Evolutionary conservation across 2,888 invertebrate genomes (phyloP), one percentile per base, ranked within the genome.

Genomic region (Brachyopa scutellaris): DNA sequence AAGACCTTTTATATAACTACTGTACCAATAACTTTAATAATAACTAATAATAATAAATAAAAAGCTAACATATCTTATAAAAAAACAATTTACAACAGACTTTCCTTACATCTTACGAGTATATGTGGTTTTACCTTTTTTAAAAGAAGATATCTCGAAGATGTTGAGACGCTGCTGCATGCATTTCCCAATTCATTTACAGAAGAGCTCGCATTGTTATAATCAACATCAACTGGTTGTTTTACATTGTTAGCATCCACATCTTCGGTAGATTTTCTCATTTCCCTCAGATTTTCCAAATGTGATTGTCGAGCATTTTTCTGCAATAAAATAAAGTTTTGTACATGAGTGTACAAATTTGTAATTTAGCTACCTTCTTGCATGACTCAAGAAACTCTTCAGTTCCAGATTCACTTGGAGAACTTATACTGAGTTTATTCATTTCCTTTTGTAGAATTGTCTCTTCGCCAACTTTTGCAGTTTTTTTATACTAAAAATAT

Each of bases 301-400:
- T 62, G 15, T 0, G 26, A 7, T 7, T 57, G 57, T 3, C 26
- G 31, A 0, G 45, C 51, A 45, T 78, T 78, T 59, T 31, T 78
- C 78, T 78, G n/a, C 8, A 29, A 42, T 9, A 15, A 31, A 36
- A 19, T 4, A 47, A 4, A 23, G n/a, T 11, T n/a, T 17, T 45
- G n/a, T 31, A 4, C 1, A n/a, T n/a, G 13, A 23, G 4, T 26
- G n/a, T 26, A 5, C 26, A 26, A 26, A 26, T 26, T 26, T 26
- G 6, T 5, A 26, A 6, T 26, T 5, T 26, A 6, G 3, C 6
- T 67, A 80, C 79, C 40, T 62, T 40, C 13, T 74, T 80, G 62
- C 79, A 80, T 0, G 31, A 40, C 26, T 67, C 74, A 1, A 80
- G 79, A 29, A 74, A 80, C 15, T 74, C 74, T 0, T 40, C 62